phyloP scores from a whole-genome alignment of 2,113 vertebrate genomes.

The Drymodes brunneopygia region DNA sequence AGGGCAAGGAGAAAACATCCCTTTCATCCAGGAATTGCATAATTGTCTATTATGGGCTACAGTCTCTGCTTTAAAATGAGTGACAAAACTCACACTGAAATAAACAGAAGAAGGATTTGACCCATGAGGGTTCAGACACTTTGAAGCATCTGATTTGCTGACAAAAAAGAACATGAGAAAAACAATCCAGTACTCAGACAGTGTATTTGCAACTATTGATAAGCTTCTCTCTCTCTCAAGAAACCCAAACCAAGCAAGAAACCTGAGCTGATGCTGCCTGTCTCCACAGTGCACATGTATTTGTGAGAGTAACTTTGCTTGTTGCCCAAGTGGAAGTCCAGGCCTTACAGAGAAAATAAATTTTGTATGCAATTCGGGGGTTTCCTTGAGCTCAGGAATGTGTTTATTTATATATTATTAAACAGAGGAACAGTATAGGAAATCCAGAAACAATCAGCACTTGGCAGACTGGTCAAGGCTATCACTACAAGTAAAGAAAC shows the following conservation, averaged over 20 bases:
- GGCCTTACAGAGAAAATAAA: background rate
- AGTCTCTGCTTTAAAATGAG: slow-evolving; percentile 38
- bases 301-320: background rate
- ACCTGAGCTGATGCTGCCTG: background rate
- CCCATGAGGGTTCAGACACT: background rate
- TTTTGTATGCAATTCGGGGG: background rate
- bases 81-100: slow-evolving; percentile 8
- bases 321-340: background rate
- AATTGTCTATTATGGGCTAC: slow-evolving; percentile 15
- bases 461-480: slow-evolving; percentile 29
- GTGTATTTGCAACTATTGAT: background rate
- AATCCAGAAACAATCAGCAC: slow-evolving; percentile 38
- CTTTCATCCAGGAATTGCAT: slow-evolving; percentile 9
- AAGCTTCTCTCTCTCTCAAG: background rate
- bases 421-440: slow-evolving; percentile 17
- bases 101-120: slow-evolving; percentile 2
- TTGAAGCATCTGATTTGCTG: background rate
- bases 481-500: background rate
- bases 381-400: background rate
- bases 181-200: background rate
- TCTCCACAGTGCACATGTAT: background rate
- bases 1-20: slow-evolving; percentile 44
- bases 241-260: background rate
- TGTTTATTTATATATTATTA: background rate
- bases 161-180: background rate